A percentile compares a stretch with the other conserved stretches of the same genome.
phyloP scores from a whole-genome alignment of 2,113 vertebrate species.

The Monopterus albus region DNA sequence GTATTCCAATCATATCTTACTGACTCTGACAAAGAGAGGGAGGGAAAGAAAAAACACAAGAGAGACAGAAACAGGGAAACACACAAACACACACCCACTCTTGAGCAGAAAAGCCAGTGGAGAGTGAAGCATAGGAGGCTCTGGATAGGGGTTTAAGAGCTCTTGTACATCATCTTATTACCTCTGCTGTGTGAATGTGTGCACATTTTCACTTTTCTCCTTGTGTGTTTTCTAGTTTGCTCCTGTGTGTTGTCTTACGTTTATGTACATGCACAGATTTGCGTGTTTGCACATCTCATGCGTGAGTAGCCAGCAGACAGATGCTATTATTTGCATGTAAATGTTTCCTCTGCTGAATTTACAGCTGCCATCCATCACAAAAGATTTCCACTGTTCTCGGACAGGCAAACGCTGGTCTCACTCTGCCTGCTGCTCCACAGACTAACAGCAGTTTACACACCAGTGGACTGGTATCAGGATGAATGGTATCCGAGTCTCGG shows the following conservation, averaged over 20 bases:
- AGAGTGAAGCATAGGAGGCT: slow-evolving; percentile 42
- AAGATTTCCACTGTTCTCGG: slow-evolving; percentile 29
- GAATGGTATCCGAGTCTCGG: slow-evolving; percentile 14
- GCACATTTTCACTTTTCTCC: slow-evolving; percentile 4
- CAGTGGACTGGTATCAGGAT: slow-evolving; percentile 5
- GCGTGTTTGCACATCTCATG: slow-evolving; percentile 30
- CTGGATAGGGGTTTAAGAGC: slow-evolving; percentile 54
- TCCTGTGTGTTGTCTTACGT: slow-evolving; percentile 2
- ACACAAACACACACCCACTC: too few species aligned
- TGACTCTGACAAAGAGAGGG: slow-evolving; percentile 1
- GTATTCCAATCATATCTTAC: slow-evolving; percentile 10
- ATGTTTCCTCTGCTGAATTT: slow-evolving; percentile 60
- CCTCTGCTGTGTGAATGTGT: slow-evolving; percentile 21
- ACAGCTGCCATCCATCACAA: slow-evolving; percentile 66
- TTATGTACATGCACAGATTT: background rate
- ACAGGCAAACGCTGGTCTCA: background rate
- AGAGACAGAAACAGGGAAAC: background rate
- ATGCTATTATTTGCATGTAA: slow-evolving; percentile 72
- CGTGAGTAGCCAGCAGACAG: slow-evolving; percentile 58
- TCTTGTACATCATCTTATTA: slow-evolving; percentile 74
- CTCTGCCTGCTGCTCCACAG: background rate
- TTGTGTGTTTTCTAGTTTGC: background rate
- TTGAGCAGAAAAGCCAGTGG: slow-evolving; percentile 31
- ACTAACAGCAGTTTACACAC: slow-evolving; percentile 17
- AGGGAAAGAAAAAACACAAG: background rate